These are phyloP conservation scores for Entelurus aequoreus DNA, from an alignment of 2,113 vertebrate species.

Conservation along the genomic window DNA sequence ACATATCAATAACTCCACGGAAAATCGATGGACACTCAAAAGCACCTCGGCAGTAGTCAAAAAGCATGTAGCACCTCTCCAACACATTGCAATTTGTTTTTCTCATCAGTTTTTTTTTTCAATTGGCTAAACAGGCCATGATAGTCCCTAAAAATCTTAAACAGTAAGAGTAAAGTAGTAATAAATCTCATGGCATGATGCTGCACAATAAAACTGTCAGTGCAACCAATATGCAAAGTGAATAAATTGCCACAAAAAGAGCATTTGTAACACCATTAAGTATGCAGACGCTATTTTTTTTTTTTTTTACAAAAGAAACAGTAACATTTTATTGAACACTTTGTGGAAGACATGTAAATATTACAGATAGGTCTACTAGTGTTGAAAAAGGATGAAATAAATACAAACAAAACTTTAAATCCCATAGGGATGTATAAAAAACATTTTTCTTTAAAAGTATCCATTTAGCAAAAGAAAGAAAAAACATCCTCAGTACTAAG, in stretches of 20 bases:
- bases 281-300: conserved; percentile 40
- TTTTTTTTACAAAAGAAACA: conserved; percentile 75
- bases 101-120: too few species aligned
- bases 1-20: too few species aligned
- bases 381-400: conserved; percentile 81
- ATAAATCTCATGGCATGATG: not conserved
- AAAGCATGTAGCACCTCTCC: too few species aligned
- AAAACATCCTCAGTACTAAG: conserved; percentile 82
- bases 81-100: too few species aligned
- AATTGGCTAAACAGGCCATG: too few species aligned
- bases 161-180: too few species aligned
- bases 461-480: conserved; percentile 76
- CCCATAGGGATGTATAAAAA: conserved; percentile 99
- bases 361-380: conserved; percentile 84
- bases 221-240: not conserved
- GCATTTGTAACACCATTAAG: conserved; percentile 51
- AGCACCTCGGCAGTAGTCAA: too few species aligned
- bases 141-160: too few species aligned
- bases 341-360: conserved; percentile 81
- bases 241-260: not conserved
- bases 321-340: conserved; percentile 87
- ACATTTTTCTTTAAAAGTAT: conserved; percentile 78
- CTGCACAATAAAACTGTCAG: not conserved
- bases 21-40: too few species aligned
- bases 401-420: conserved; percentile 77